Evolutionary conservation across 2,797 vertebrate species (phyloP).

Genomic region (Urophycis tenuis): DNA sequence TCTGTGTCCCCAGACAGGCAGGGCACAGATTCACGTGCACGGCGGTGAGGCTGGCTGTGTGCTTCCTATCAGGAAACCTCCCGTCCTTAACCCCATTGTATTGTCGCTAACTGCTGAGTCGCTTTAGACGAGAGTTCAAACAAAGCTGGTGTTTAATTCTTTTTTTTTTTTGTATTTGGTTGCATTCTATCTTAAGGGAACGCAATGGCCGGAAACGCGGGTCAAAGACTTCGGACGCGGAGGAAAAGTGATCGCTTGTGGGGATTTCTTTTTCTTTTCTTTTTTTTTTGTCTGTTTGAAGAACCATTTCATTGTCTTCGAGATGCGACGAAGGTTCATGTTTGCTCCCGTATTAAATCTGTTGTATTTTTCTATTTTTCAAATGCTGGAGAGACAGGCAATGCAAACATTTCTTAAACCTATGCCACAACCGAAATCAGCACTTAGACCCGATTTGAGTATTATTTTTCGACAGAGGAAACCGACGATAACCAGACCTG

Average conservation of each 20-base stretch:
- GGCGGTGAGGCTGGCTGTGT: background rate
- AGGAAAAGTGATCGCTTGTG: background rate
- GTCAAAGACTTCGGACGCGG: background rate
- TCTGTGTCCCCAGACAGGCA: no score
- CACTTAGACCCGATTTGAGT: background rate
- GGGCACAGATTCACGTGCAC: no score
- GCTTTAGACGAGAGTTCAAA: background rate
- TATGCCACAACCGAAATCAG: background rate
- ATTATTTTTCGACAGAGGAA: no score
- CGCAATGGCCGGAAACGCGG: background rate
- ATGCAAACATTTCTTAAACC: background rate
- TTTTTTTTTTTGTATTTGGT: background rate
- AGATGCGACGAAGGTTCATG: background rate
- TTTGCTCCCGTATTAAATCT: background rate
- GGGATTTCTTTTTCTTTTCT: background rate
- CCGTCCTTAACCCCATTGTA: background rate
- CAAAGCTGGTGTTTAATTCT: background rate
- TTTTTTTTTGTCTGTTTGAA: background rate
- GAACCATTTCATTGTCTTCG: background rate
- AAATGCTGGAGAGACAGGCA: background rate
- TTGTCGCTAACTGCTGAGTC: background rate
- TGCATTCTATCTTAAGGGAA: background rate
- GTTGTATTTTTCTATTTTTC: background rate
- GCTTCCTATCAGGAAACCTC: background rate
- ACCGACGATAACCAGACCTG: no score